Base-by-base conservation (phyloP, 2,888 invertebrate species). In the Rotaria sp. region DNA sequence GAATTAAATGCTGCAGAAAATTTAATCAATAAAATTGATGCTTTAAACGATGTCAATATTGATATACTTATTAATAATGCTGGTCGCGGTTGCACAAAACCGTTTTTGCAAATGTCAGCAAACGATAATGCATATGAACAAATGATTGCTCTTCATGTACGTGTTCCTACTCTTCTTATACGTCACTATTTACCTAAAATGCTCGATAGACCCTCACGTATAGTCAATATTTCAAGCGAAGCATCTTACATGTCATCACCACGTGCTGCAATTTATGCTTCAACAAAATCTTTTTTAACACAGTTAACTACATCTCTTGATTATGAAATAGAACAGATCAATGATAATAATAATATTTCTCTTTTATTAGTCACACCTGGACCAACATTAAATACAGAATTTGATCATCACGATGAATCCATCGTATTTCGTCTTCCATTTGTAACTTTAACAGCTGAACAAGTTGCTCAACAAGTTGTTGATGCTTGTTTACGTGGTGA, bases 141-240 rank as follows among this genome's bases (percentile, higher is more conserved):
- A 80, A 45, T 80, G 45, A 45, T 80, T 13, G 41, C 41, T 45
- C 21, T 80, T 5, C 80, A 80, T 80, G 15, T 80, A 15, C 45
- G n/a, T 15, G n/a, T n/a, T 41, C 80, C 80, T 38, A 45, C 80
- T n/a, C 24, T 26, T 13, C 45, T 80, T 4, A 80, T 80, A n/a
- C 45, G 45, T 45, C 45, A 80, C n/a, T 80, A 80, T 80, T 10
- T 80, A 45, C 80, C 80, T n/a, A 80, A 80, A 80, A 80, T 80
- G 80, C 13, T 41, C 2, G 80, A 41, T 15, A 26, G 45, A n/a
- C 41, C 41, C 13, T 41, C 45, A 24, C 80, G 80, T 45, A 80
- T 80, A 11, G 80, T 80, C 4, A 80, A 80, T 80, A n/a, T 80
- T 45, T 80, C 80, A 15, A 80, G 80, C n/a, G 45, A 45, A n/a